Conservation (phyloP, 2,888 invertebrate genomes). For the Eumacrocentrus americanus region DNA sequence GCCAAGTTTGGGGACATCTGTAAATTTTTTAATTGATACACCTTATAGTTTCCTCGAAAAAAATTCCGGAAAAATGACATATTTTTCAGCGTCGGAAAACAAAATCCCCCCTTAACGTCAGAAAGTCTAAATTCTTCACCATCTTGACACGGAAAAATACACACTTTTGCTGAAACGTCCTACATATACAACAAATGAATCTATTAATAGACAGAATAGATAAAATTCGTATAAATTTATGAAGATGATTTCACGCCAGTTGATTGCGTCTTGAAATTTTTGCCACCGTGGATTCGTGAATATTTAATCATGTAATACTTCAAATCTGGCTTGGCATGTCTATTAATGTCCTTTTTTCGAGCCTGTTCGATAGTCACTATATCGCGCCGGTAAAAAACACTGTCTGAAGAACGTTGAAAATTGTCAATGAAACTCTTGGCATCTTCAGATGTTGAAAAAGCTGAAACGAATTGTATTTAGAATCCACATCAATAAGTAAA, state of each 20-base stretch:
- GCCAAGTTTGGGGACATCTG: too few species aligned
- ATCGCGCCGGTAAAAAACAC: conserved; percentile 10
- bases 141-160: conserved; percentile 15
- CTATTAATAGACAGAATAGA: conserved; percentile 16
- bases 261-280: conserved; percentile 15
- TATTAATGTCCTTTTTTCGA: background rate
- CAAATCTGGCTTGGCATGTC: background rate
- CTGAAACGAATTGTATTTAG: too few species aligned
- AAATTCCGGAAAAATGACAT: too few species aligned
- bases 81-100: too few species aligned
- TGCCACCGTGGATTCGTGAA: conserved; percentile 24
- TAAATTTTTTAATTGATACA: too few species aligned
- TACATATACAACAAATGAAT: conserved; percentile 6
- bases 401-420: background rate
- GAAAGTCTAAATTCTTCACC: conserved; percentile 12
- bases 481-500: too few species aligned
- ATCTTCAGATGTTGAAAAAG: too few species aligned
- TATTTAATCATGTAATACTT: conserved; percentile 20
- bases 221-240: too few species aligned
- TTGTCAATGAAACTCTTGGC: background rate
- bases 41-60: too few species aligned
- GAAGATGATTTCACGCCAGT: conserved; percentile 10
- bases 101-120: conserved; percentile 8
- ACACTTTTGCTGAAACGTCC: conserved; percentile 28
- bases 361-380: background rate